phyloP scores from a whole-genome alignment of 2,113 vertebrate species.

The Microtus ochrogaster region DNA sequence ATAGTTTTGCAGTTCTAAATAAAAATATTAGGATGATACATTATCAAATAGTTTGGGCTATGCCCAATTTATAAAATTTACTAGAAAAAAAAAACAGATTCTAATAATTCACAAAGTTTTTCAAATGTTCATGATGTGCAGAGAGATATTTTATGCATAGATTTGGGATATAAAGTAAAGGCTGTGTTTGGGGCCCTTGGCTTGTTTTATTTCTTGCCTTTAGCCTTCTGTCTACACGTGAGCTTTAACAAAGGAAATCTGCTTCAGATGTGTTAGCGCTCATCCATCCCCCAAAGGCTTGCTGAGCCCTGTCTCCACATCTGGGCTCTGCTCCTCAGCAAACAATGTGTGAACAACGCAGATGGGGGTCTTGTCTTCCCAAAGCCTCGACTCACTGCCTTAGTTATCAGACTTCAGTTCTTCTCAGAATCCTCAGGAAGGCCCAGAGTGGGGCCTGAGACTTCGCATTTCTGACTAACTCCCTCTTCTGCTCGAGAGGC shows the following conservation, averaged over 20 bases:
- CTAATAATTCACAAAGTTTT: neutral
- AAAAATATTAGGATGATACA: neutral
- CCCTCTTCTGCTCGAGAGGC: neutral
- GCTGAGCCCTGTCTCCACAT: neutral
- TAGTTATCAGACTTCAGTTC: neutral
- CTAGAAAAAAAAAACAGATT: neutral
- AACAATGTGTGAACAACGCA: neutral
- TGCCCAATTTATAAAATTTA: neutral
- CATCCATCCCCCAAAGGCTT: neutral
- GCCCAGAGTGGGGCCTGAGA: neutral
- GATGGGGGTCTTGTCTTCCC: neutral
- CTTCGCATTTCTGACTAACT: neutral
- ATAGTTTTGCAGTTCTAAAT: neutral
- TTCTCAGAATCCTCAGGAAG: neutral
- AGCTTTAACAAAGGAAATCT: neutral
- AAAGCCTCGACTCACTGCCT: neutral
- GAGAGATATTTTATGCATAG: neutral
- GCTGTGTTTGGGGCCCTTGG: neutral
- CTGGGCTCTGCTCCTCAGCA: neutral
- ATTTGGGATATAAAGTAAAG: neutral
- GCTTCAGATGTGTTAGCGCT: neutral
- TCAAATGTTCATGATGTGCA: neutral
- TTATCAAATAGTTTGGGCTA: neutral
- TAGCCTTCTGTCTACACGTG: neutral
- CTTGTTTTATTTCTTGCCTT: neutral